These are phyloP conservation scores for Frankliniella intonsa DNA, from an alignment of 2,888 invertebrate genomes.

Conservation along the genomic window DNA sequence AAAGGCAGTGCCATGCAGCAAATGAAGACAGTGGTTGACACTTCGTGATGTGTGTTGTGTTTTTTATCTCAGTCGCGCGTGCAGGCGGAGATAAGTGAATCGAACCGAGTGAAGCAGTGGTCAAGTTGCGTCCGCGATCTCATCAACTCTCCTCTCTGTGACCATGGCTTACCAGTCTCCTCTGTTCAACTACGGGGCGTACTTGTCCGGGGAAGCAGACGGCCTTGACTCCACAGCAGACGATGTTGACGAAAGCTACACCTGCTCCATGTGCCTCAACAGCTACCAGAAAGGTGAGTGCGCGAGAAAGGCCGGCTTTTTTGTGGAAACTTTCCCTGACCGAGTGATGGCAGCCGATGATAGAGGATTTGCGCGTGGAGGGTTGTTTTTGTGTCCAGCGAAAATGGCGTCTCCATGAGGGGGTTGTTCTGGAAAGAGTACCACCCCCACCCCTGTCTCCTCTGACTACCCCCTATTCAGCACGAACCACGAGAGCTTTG, in stretches of 20 bases:
- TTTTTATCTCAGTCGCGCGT: background rate
- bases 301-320: background rate
- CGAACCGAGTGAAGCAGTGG: background rate
- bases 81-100: conserved; percentile 17
- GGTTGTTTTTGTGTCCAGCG: background rate
- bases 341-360: too few species aligned
- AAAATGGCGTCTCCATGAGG: background rate
- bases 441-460: too few species aligned
- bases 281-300: conserved; percentile 22
- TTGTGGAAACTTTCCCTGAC: too few species aligned
- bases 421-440: background rate
- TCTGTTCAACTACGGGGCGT: conserved; percentile 16
- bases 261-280: conserved; percentile 19
- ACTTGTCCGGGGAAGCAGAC: background rate
- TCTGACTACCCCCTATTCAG: too few species aligned
- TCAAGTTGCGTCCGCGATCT: background rate
- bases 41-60: conserved; percentile 22
- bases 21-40: conserved; percentile 16
- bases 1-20: conserved; percentile 21
- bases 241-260: conserved; percentile 17
- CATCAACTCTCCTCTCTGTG: background rate
- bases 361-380: background rate
- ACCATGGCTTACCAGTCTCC: conserved; percentile 6
- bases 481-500: too few species aligned
- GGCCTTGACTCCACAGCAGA: conserved; percentile 12